Conservation (phyloP, 2,888 invertebrate genomes). For the Scaptodrosophila latifasciaeformis region DNA sequence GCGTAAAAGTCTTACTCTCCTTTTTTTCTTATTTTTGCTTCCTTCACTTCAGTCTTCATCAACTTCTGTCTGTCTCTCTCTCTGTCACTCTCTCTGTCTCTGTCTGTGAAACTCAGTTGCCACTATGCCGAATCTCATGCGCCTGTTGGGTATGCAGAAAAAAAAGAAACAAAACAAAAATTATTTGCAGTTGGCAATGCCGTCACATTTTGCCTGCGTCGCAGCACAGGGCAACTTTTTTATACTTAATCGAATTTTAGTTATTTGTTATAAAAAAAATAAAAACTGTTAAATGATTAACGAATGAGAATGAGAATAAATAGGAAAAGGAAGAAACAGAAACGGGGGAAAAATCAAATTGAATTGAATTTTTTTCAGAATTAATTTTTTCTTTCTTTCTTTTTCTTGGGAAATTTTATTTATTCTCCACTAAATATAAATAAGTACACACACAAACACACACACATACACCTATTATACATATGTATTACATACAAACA, state of each 20-base stretch:
- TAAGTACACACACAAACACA: conserved; percentile 2
- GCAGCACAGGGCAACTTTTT: conserved; percentile 39
- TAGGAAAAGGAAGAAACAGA: too few relatives aligned
- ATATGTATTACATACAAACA: conserved; percentile 15
- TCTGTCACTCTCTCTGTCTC: conserved; percentile 5
- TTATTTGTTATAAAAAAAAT: conserved; percentile 43
- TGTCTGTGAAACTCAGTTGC: not conserved
- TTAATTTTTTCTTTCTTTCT: conserved; percentile 17
- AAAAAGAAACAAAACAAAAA: conserved; percentile 2
- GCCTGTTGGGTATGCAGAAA: conserved; percentile 36
- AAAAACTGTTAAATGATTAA: conserved; percentile 2
- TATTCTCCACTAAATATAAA: conserved; percentile 49
- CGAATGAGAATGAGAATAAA: too few relatives aligned
- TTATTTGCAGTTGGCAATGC: not conserved
- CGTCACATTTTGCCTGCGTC: conserved; percentile 42
- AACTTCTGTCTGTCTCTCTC: not conserved
- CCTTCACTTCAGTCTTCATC: too few relatives aligned
- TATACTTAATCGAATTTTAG: conserved; percentile 56
- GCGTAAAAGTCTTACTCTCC: conserved; percentile 2
- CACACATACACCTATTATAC: too few relatives aligned
- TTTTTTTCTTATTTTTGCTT: too few relatives aligned
- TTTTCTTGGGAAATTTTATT: conserved; percentile 22
- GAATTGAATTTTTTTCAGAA: conserved; percentile 26
- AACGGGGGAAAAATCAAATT: conserved; percentile 16
- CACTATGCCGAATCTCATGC: conserved; percentile 22